Base-by-base conservation (phyloP, 2,797 vertebrate genomes). In the Danio aesculapii region DNA sequence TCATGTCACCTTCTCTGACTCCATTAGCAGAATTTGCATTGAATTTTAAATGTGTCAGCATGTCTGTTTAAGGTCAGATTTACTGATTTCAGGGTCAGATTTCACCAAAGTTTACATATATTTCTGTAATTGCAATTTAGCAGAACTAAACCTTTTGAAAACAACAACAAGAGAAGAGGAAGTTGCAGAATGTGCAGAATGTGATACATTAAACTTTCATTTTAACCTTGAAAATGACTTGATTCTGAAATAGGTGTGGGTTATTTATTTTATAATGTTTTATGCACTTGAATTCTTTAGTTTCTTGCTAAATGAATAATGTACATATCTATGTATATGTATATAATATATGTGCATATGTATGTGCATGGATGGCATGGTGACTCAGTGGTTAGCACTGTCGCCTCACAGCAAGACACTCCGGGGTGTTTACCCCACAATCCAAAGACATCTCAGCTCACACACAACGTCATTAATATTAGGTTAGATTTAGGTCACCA, bases 101-200 rank as follows among this genome's bases (percentile, higher is more conserved):
- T 58, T 73, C 53, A 50, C 44, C 17, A 50, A 58, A 58, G 55
- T 73, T 58, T 72, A 44, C 52, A 75, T 53, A 73, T 73, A 73
- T 73, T 73, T 59, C 17, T 59, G 17, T 44, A 47, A 73, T 59
- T 59, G 43, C 55, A 73, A 43, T 12, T 71, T 71, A 47, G 55
- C 55, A 47, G 59, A 59, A 71, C 10, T 55, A 44, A 43, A 55
- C 16, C n/a, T 43, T 71, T 71, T 17, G 9, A 53, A 70, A 70
- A 41, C 49, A 70, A 70, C 52, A 17, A 70, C 67, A 70, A 68
- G 3, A 53, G 14, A 41, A 53, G 52, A 3, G 19, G 6, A 43
- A 8, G 39, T 67, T 8, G 21, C 13, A n/a, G n/a, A n/a, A n/a
- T 71, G 10, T 71, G n/a, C 55, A 59, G 0, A 73, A 47, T 74